Evolutionary conservation across 2,888 invertebrate species (phyloP).

Genomic region (Julus scanicus): DNA sequence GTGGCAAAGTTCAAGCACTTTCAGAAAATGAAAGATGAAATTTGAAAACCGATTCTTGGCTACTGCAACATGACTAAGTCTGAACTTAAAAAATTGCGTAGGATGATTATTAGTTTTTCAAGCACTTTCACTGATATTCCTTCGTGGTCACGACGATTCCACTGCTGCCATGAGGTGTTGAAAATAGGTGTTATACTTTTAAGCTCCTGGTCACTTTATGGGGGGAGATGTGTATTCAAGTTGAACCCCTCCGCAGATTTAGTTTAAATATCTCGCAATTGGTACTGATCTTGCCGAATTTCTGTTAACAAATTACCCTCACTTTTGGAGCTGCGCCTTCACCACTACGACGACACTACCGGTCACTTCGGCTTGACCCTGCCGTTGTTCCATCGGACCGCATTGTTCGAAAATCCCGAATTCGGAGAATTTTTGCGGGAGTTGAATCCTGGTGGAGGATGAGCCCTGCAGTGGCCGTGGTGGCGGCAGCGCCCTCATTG

Average conservation of each 20-base stretch:
- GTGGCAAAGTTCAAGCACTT: neutral
- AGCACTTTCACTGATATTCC: neutral
- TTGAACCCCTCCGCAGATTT: neutral
- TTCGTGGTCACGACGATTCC: neutral
- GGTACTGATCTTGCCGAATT: neutral
- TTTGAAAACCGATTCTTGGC: neutral
- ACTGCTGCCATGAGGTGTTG: neutral
- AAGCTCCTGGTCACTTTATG: too few relatives aligned
- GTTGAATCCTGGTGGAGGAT: neutral
- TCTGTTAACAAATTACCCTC: neutral
- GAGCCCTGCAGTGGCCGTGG: slow-evolving; percentile 42
- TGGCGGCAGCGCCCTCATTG: slow-evolving; percentile 4
- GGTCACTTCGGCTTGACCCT: neutral
- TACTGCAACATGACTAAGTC: neutral
- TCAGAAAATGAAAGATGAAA: neutral
- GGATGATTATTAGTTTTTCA: neutral
- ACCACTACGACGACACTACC: neutral
- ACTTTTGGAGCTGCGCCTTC: neutral
- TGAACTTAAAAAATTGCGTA: neutral
- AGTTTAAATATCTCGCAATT: neutral
- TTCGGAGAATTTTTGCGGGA: neutral
- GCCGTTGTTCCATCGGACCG: neutral
- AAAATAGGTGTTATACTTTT: neutral
- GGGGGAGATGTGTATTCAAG: too few relatives aligned
- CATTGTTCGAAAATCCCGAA: slow-evolving; percentile 7